Conservation (phyloP, 2,888 invertebrate species). For the Rotaria socialis region DNA sequence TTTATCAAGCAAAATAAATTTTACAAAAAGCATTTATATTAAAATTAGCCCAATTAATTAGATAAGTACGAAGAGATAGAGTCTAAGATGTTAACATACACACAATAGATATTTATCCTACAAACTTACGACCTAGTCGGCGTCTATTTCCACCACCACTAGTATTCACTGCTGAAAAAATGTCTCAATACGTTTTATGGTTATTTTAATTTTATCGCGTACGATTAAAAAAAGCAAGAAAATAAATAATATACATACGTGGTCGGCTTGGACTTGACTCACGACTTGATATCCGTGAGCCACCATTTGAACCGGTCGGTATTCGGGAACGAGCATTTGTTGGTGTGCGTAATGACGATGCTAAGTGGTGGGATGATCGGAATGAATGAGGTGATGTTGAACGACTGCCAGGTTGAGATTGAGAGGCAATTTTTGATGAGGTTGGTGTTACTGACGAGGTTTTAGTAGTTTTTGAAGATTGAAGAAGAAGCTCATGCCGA, state of each 20-base stretch:
- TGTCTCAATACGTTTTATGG: background rate
- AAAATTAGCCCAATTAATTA: background rate
- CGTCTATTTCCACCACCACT: background rate
- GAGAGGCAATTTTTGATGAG: background rate
- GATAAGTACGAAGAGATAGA: background rate
- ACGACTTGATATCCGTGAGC: constrained; percentile 41
- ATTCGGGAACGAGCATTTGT: background rate
- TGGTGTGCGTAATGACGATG: background rate
- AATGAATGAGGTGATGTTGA: constrained; percentile 43
- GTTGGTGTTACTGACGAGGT: background rate
- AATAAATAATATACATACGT: background rate
- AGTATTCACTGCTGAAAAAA: background rate
- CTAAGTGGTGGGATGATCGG: background rate
- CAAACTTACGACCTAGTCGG: constrained; percentile 2
- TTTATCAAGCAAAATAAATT: background rate
- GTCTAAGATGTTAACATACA: background rate
- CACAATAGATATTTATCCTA: background rate
- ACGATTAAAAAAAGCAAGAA: background rate
- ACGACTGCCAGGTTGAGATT: constrained; percentile 46
- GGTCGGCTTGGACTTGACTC: constrained; percentile 45
- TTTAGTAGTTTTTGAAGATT: background rate
- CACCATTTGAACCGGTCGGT: background rate
- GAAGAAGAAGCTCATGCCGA: background rate
- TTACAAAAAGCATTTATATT: no score
- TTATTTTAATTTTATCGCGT: background rate